Evolutionary conservation across 2,888 invertebrate species (phyloP).

Genomic region (Pardosa pseudoannulata): DNA sequence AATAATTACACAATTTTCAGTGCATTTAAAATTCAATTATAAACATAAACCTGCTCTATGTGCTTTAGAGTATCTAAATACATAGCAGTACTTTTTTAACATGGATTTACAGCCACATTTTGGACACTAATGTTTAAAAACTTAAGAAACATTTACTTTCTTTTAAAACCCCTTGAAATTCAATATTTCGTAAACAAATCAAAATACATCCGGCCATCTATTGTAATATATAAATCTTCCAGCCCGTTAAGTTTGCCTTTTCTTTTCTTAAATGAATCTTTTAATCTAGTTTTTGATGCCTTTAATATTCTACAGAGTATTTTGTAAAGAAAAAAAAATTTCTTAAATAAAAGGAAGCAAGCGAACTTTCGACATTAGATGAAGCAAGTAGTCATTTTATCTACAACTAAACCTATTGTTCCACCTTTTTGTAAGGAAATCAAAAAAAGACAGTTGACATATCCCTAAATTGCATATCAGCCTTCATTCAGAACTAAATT

Average conservation of each 20-base stretch:
- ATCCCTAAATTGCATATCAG: conserved; percentile 63
- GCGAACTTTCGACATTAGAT: background rate
- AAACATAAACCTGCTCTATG: too few relatives aligned
- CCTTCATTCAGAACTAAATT: background rate
- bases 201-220: conserved; percentile 26
- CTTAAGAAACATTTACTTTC: too few relatives aligned
- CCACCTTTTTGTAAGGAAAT: background rate
- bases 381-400: conserved; percentile 18
- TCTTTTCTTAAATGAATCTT: conserved; percentile 38
- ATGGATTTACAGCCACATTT: too few relatives aligned
- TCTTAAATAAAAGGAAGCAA: conserved; percentile 20
- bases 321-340: conserved; percentile 25
- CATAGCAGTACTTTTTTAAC: too few relatives aligned
- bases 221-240: background rate
- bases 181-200: too few relatives aligned
- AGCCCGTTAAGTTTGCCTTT: conserved; percentile 52
- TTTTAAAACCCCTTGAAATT: too few relatives aligned
- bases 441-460: conserved; percentile 32
- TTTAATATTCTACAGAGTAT: conserved; percentile 33
- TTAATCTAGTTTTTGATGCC: conserved; percentile 51
- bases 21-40: too few relatives aligned
- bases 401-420: too few relatives aligned
- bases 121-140: too few relatives aligned
- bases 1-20: too few relatives aligned
- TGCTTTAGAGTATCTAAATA: too few relatives aligned